A percentile compares a stretch with the other conserved stretches of the same genome.
Conservation (phyloP, 2,888 invertebrate genomes). For the Tinea trinotella region DNA sequence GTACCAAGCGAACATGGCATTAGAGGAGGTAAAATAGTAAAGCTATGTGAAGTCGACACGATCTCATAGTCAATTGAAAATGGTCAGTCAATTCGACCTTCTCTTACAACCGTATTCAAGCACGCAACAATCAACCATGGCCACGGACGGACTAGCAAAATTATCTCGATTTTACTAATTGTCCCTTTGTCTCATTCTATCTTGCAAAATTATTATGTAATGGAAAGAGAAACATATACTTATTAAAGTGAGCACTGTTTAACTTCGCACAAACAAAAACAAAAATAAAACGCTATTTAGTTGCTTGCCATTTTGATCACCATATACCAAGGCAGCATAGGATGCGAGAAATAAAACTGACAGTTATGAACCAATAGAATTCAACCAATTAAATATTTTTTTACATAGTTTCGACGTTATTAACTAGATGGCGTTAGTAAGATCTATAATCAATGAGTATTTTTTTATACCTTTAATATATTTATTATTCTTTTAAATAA, state of each 20-base stretch:
- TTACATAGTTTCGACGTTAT: neutral
- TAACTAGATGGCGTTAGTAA: neutral
- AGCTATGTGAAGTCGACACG: neutral
- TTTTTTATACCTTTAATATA: neutral
- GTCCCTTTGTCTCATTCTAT: neutral
- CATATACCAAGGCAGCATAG: neutral
- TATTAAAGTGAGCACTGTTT: neutral
- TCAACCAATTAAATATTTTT: too few relatives aligned
- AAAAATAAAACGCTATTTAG: conserved; percentile 8
- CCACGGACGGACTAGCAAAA: neutral
- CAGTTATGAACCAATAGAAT: too few relatives aligned
- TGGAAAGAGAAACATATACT: neutral
- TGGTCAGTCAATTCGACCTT: neutral
- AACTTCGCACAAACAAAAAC: neutral
- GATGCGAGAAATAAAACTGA: neutral
- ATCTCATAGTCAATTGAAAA: neutral
- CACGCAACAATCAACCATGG: neutral
- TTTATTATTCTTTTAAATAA: too few relatives aligned
- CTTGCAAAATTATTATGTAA: neutral
- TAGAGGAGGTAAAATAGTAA: neutral
- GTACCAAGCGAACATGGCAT: conserved; percentile 2
- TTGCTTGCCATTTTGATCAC: conserved; percentile 1
- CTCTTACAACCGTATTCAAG: too few relatives aligned
- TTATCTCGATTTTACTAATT: neutral
- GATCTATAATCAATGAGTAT: neutral